Evolutionary conservation across 1,140 invertebrate species (phyloP), one percentile per base, ranked within the genome.

Genomic region (Rhyzopertha dominica): DNA sequence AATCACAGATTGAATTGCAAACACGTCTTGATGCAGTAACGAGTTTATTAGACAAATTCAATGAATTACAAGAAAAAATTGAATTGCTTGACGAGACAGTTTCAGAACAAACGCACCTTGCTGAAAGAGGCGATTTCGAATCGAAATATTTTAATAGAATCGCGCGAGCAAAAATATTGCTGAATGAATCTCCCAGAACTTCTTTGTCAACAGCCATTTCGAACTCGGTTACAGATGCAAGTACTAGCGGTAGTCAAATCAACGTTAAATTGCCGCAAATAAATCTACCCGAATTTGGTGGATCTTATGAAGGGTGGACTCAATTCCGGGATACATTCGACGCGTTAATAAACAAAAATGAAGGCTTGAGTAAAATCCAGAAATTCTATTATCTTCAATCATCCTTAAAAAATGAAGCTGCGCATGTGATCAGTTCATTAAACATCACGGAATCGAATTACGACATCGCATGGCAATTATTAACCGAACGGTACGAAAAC

Each of bases 271-370:
- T 44, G 19, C 31, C 34, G 5, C 10, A 14, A 13, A 31, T 49
- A 7, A 10, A 36, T 5, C 14, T 43, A 10, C 56, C 58, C 1
- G 56, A 58, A 31, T 65, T 65, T 45, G 45, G 44, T 2, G 62
- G 59, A 5, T 40, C 44, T 20, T 61, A 58, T 36, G 49, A 38
- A 16, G 42, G 57, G 20, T 67, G 63, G 61, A 42, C 58, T 12
- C 41, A 52, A 5, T 65, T 66, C 32, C 45, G 52, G 18, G 53
- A 65, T 36, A 42, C 56, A 1, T 67, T 65, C 43, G 23, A 37
- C 1, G 50, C 55, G 31, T 43, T 63, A 0, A 52, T 65, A 7
- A 48, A 66, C 35, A 49, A 57, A 16, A 54, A 60, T 23, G 29
- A 43, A 3, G 24, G 30, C 2, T 40, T 65, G 8, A 26, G 31